These are phyloP conservation scores for Parnassius glacialis DNA, from an alignment of 2,888 invertebrate genomes.

Conservation along the genomic window DNA sequence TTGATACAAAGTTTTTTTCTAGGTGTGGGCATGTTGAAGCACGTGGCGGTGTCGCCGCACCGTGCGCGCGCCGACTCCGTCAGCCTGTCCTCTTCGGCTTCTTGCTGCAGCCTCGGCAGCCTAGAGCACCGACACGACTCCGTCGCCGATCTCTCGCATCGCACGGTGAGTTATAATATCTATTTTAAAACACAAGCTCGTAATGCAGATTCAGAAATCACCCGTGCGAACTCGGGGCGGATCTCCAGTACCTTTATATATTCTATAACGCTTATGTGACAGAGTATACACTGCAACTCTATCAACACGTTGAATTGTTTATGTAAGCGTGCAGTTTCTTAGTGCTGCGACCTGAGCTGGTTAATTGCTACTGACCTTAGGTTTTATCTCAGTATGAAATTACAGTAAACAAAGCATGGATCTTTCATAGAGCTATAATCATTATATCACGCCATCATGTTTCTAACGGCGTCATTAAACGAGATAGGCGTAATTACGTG, in stretches of 20 bases:
- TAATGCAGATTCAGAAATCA: too few relatives aligned
- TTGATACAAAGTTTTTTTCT: background rate
- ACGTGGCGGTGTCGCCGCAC: conserved; percentile 94
- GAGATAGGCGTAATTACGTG: conserved; percentile 6
- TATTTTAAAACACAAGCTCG: too few relatives aligned
- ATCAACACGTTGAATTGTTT: too few relatives aligned
- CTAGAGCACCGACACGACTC: conserved; percentile 82
- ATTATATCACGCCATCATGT: conserved; percentile 11
- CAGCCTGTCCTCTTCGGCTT: conserved; percentile 89
- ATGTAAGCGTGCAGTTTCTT: too few relatives aligned
- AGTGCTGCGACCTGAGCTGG: background rate
- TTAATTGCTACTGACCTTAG: background rate
- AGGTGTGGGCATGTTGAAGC: conserved; percentile 87
- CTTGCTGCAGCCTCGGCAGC: conserved; percentile 86
- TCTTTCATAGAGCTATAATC: background rate
- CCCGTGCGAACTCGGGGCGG: too few relatives aligned
- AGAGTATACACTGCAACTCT: too few relatives aligned
- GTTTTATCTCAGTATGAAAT: background rate
- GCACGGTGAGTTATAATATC: conserved; percentile 57
- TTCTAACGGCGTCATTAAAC: conserved; percentile 14
- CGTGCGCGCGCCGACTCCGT: conserved; percentile 90
- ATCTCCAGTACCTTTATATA: too few relatives aligned
- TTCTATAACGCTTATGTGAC: too few relatives aligned
- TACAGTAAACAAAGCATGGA: background rate
- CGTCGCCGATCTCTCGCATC: conserved; percentile 64